These are phyloP conservation scores for Spheniscus mendiculus DNA, from an alignment of 2,113 vertebrate species.

Conservation along the genomic window DNA sequence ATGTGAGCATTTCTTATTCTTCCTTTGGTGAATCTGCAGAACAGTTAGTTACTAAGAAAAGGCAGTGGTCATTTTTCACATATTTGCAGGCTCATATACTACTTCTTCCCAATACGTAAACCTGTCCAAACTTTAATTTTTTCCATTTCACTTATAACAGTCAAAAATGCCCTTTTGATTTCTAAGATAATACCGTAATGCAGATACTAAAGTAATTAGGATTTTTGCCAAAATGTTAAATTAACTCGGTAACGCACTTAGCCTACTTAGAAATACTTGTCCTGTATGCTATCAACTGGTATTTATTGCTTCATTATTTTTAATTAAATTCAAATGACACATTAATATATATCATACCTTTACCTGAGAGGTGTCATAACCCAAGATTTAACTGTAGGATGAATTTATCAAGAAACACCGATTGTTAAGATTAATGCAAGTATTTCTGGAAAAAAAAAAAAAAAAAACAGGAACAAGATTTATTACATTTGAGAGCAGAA, in stretches of 20 bases:
- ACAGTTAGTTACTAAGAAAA: background rate
- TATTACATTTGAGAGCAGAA: background rate
- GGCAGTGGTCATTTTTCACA: background rate
- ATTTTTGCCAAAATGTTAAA: conserved; percentile 8
- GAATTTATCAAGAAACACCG: conserved; percentile 14
- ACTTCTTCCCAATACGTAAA: background rate
- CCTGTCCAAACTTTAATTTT: background rate
- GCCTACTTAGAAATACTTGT: background rate
- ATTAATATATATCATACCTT: background rate
- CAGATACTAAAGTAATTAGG: background rate
- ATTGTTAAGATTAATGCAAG: background rate
- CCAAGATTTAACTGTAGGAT: background rate
- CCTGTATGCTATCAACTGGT: background rate
- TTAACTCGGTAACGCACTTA: background rate
- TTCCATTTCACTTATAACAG: background rate
- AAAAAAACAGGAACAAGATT: background rate
- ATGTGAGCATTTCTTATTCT: background rate
- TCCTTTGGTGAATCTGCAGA: background rate
- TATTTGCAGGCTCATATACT: background rate
- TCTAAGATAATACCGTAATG: background rate
- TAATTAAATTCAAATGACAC: conserved; percentile 23
- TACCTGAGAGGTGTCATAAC: background rate
- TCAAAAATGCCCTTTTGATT: background rate
- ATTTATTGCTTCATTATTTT: conserved; percentile 26
- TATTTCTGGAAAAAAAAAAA: background rate